phyloP scores from a whole-genome alignment of 2,888 invertebrate genomes.

The Rotaria magnacalcarata region DNA sequence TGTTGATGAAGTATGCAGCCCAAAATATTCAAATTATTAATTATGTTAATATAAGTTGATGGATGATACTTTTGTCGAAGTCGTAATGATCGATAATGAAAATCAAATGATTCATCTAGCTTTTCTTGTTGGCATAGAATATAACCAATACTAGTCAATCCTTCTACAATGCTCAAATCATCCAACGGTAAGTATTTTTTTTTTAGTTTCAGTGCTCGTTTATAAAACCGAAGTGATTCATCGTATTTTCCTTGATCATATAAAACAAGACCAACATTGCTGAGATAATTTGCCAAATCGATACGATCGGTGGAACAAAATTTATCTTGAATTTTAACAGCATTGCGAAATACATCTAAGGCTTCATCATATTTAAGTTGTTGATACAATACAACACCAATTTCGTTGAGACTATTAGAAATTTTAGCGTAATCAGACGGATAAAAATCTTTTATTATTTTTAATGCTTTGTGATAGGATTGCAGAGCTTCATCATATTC shows the following conservation, averaged over 20 bases:
- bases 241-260: neutral
- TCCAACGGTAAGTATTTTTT: neutral
- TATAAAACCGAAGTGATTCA: neutral
- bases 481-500: too few relatives aligned
- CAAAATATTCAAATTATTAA: neutral
- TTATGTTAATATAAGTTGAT: neutral
- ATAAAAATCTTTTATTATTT: too few relatives aligned
- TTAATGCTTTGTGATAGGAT: too few relatives aligned
- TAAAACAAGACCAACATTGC: neutral
- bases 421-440: too few relatives aligned
- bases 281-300: neutral
- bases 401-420: too few relatives aligned
- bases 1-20: neutral
- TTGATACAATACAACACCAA: too few relatives aligned
- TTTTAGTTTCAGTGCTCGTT: neutral
- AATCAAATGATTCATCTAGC: neutral
- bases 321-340: too few relatives aligned
- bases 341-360: neutral
- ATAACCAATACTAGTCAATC: neutral
- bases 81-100: neutral
- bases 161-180: neutral
- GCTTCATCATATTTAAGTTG: too few relatives aligned
- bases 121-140: neutral
- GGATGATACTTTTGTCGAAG: neutral
- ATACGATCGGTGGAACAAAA: neutral